Percentiles rank a stretch among this genome's conserved stretches.
phyloP scores from a whole-genome alignment of 2,888 invertebrate genomes.

The Caenorhabditis imperialis region DNA sequence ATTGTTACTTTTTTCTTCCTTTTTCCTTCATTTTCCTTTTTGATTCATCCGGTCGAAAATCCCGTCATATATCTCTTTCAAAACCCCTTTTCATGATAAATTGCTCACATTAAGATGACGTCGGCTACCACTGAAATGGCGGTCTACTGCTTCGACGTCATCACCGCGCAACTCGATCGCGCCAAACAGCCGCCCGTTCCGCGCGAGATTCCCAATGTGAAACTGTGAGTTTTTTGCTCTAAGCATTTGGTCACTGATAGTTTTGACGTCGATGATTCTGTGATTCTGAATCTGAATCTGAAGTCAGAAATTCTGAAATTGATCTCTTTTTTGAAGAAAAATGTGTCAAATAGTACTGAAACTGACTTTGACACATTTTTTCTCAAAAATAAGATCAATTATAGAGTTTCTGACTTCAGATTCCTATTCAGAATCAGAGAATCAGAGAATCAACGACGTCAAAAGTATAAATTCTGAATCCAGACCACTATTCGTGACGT shows the following conservation, averaged over 20 bases:
- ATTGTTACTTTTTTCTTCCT: slow-evolving; percentile 1
- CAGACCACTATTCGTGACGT: slow-evolving; percentile 98
- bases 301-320: too few species aligned
- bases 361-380: too few species aligned
- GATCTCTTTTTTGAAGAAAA: too few species aligned
- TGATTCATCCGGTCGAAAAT: not conserved
- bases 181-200: slow-evolving; percentile 92
- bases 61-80: not conserved
- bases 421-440: too few species aligned
- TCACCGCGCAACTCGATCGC: slow-evolving; percentile 93
- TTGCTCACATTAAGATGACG: slow-evolving; percentile 16
- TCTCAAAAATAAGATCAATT: too few species aligned
- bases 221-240: slow-evolving; percentile 24
- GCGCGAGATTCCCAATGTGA: slow-evolving; percentile 83
- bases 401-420: too few species aligned
- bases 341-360: too few species aligned
- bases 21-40: slow-evolving; percentile 3
- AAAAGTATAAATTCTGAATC: too few species aligned
- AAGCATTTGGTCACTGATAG: too few species aligned
- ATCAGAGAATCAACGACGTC: too few species aligned
- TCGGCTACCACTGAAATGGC: slow-evolving; percentile 93
- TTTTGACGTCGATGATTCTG: too few species aligned
- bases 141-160: slow-evolving; percentile 98
- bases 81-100: not conserved
- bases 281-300: too few species aligned